Evolutionary conservation across 2,797 vertebrate species (phyloP).

Genomic region (Phaenicophaeus curvirostris): DNA sequence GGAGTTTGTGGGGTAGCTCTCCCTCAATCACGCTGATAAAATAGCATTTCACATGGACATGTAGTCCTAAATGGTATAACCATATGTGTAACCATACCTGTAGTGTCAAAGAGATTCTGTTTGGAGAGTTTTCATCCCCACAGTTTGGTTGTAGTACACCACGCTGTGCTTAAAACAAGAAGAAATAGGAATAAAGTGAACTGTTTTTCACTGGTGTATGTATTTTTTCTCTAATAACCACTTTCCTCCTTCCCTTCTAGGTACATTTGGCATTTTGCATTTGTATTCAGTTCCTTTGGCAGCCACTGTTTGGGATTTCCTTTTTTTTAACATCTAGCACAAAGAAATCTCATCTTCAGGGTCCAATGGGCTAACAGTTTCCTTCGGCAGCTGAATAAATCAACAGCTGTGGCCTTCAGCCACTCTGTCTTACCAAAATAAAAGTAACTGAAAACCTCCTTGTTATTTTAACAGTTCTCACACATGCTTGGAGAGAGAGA

Average conservation of each 20-base stretch:
- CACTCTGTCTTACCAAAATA: conserved; percentile 18
- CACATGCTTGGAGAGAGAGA: not conserved
- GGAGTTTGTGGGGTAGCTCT: not conserved
- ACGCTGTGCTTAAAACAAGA: not conserved
- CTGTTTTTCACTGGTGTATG: not conserved
- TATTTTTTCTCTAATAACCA: not conserved
- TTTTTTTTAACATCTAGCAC: conserved; percentile 39
- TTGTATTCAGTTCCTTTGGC: conserved; percentile 25
- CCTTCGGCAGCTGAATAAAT: conserved; percentile 40
- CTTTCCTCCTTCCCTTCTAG: conserved; percentile 13
- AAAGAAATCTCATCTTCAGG: conserved; percentile 61
- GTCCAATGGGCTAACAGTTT: conserved; percentile 52
- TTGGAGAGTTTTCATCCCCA: not conserved
- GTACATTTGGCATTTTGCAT: not conserved
- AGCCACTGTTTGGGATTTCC: conserved; percentile 22
- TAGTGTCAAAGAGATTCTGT: not conserved
- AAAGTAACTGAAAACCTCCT: not conserved
- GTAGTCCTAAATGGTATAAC: accelerated
- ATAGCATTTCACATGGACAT: not conserved
- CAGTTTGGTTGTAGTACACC: not conserved
- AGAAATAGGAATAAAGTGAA: not conserved
- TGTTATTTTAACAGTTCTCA: not conserved
- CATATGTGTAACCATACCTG: not conserved
- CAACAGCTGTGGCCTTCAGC: conserved; percentile 52
- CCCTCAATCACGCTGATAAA: accelerated